These are phyloP conservation scores for Riparia riparia DNA, from an alignment of 2,113 vertebrate species.

Conservation along the genomic window DNA sequence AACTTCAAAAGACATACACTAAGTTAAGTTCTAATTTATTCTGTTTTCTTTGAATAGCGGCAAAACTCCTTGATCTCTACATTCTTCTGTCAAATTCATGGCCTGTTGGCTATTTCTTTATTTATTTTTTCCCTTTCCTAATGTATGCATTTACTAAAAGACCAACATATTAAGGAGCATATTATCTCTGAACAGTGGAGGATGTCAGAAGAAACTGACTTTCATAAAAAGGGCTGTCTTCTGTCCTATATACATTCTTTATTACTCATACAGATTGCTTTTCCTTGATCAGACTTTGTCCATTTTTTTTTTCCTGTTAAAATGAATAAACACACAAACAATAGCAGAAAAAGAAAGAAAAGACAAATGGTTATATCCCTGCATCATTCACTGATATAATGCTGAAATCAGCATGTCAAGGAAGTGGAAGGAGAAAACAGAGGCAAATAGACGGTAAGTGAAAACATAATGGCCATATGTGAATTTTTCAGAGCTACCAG, in stretches of 20 bases:
- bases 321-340: not conserved
- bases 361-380: not conserved
- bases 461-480: not conserved
- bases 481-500: not conserved
- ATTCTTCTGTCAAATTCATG: not conserved
- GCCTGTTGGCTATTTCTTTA: not conserved
- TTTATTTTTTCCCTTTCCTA: not conserved
- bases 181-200: not conserved
- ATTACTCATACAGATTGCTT: not conserved
- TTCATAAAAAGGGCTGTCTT: not conserved
- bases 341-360: not conserved
- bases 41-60: not conserved
- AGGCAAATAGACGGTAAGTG: not conserved
- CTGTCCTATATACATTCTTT: not conserved
- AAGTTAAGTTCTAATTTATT: constrained; percentile 11
- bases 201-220: not conserved
- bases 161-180: not conserved
- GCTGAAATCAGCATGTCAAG: not conserved
- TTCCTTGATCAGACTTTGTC: not conserved
- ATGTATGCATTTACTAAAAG: not conserved
- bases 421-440: not conserved
- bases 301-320: not conserved
- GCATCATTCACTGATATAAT: not conserved
- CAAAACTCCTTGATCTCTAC: not conserved
- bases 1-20: constrained; percentile 24